Percentiles rank a stretch among this genome's conserved stretches.
phyloP scores from a whole-genome alignment of 2,113 vertebrate genomes.

The Indicator maculatus region DNA sequence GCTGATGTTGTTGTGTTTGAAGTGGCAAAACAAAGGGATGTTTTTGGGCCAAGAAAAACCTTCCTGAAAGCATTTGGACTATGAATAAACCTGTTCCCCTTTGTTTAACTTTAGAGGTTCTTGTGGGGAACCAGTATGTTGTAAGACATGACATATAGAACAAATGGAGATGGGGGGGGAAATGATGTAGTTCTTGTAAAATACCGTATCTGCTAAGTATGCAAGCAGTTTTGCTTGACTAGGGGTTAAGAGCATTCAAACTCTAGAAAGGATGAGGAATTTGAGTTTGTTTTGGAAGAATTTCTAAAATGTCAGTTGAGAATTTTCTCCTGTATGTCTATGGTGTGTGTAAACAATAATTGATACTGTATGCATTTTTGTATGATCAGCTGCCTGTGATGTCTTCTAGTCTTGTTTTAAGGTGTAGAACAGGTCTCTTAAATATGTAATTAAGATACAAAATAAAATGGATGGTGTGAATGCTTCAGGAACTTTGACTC shows the following conservation, averaged over 20 bases:
- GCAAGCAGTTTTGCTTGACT: background rate
- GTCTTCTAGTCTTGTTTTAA: background rate
- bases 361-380: background rate
- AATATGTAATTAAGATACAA: background rate
- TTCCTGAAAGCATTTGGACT: background rate
- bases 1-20: background rate
- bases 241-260: background rate
- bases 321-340: background rate
- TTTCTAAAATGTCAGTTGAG: background rate
- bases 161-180: background rate
- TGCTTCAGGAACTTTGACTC: background rate
- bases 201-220: rapidly evolving
- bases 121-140: background rate
- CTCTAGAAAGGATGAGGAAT: background rate
- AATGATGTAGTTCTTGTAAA: background rate
- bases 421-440: background rate
- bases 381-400: background rate
- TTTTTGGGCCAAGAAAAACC: background rate
- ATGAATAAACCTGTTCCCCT: background rate
- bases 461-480: background rate
- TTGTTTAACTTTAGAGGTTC: background rate
- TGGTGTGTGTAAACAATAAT: background rate
- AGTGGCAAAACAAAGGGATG: background rate
- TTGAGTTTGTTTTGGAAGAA: background rate
- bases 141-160: background rate